Evolutionary conservation across 2,888 invertebrate genomes (phyloP), one percentile per base, ranked within the genome.

Genomic region (Hyposoter didymator): DNA sequence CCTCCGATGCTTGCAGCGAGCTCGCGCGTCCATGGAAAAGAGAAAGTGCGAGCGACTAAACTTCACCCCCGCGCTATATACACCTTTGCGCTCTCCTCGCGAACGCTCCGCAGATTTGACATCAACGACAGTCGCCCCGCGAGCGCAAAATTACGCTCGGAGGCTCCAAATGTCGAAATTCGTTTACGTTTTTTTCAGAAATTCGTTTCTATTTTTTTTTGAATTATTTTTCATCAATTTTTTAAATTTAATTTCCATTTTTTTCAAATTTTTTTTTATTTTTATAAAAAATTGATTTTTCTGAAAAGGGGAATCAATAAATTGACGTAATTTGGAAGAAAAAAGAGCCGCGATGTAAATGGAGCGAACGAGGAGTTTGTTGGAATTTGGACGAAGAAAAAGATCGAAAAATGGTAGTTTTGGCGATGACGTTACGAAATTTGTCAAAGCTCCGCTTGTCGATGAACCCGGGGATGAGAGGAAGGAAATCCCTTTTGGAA

Each of bases 381-480:
- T 39, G 64, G 35, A 12, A 52, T 69, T 62, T 67, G 64, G 64
- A 69, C 35, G 55, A 78, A 76, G 73, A 59, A 66, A 59, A 67
- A 19, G 62, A 39, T 64, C 49, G 22, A 73, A 72, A 43, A 64
- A 19, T 49, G 47, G 45, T 39, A 45, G 17, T 74, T 62, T 35
- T 43, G 49, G 49, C 84, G 83, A 83, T 66, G 79, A 86, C 80
- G 87, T 86, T 82, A 64, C 67, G 86, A 87, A 45, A 74, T 78
- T 73, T 32, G 28, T 47, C 67, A 62, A 52, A 7, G 62, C 69
- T 28, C 70, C 52, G 75, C 49, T 55, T 52, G 73, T 43, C 19
- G n/a, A 49, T 45, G 22, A 45, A 49, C 17, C 6, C 39, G 72
- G 17, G 62, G n/a, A 39, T 3, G 8, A 17, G 22, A 73, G 73